Base-by-base conservation (phyloP, 2,888 invertebrate species). In the Alviniconcha strummeri region DNA sequence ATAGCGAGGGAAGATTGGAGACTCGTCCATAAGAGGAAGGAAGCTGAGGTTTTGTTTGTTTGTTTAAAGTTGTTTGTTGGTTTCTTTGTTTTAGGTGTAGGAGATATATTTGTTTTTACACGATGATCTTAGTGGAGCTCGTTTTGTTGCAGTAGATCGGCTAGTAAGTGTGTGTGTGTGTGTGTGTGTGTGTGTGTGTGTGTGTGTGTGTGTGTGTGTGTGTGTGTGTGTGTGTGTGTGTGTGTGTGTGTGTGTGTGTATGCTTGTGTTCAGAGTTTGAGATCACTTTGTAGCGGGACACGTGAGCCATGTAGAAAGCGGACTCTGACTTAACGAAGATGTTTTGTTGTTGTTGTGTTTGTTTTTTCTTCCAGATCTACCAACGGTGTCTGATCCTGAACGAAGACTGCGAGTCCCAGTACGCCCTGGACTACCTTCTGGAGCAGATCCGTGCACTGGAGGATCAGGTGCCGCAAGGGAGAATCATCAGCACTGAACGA, bases 371-470 rank as follows among this genome's bases (percentile, higher is more conserved):
- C 13, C 76, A 82, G 82, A 19, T 60, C 19, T 82, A 76, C 52
- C 82, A 82, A 67, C 64, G 56, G 56, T 75, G 76, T 7, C 56
- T 82, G 82, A 71, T 77, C 17, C 82, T 82, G 69, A 82, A 82
- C 69, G 82, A 82, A 17, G 82, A 82, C 77, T 77, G 82, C 64
- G 64, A 82, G 19, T 82, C 82, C 7, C 67, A 56, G 77, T 82
- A 82, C 77, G 82, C 82, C 17, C 77, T 82, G 36, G 77, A 82
- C 17, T 82, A 55, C 71, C 67, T 82, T 69, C 55, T 52, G 71
- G 77, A 82, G 11, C 54, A 69, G 57, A 64, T 69, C 56, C 13
- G 52, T 4, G 6, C 8, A 6, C 57, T 76, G 82, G 56, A 55
- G 54, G 75, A 82, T 52, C 76, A 75, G 52, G 60, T 82, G 55